Conservation (phyloP, 35 echinoderm and acorn worm species). For the Apostichopus japonicus region DNA sequence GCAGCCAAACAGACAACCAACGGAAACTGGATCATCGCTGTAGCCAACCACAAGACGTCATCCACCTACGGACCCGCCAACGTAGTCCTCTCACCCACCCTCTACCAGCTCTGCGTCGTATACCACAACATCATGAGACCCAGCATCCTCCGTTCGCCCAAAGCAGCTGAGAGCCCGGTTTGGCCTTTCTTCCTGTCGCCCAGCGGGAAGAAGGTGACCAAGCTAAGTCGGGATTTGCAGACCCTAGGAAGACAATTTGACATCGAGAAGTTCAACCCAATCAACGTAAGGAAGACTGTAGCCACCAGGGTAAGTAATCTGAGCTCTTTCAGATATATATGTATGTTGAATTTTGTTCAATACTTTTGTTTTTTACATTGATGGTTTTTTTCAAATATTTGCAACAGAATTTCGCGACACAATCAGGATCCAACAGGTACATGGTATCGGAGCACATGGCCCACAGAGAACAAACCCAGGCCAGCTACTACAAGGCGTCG, state of each 20-base stretch:
- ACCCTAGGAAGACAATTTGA: not conserved
- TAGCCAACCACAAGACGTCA: not conserved
- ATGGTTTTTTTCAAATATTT: not conserved
- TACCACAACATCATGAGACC: not conserved
- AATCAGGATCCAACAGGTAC: not conserved
- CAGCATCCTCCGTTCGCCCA: not conserved
- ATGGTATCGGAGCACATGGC: not conserved
- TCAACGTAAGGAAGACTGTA: not conserved
- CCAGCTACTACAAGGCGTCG: not conserved
- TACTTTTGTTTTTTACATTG: not conserved
- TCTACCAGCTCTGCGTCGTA: not conserved
- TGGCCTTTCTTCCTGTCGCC: not conserved
- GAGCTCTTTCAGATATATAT: no score
- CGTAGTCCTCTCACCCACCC: not conserved
- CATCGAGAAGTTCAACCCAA: not conserved
- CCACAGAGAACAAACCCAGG: not conserved
- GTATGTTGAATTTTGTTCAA: not conserved
- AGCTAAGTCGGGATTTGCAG: not conserved
- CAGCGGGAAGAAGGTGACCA: not conserved
- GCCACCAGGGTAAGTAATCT: constrained; percentile 2
- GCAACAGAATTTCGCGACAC: not conserved
- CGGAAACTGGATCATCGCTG: not conserved
- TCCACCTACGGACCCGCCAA: not conserved
- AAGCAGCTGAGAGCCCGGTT: not conserved
- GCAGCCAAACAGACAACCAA: not conserved